phyloP scores from a whole-genome alignment of 2,888 invertebrate species.

The Quadroppia sp. region DNA sequence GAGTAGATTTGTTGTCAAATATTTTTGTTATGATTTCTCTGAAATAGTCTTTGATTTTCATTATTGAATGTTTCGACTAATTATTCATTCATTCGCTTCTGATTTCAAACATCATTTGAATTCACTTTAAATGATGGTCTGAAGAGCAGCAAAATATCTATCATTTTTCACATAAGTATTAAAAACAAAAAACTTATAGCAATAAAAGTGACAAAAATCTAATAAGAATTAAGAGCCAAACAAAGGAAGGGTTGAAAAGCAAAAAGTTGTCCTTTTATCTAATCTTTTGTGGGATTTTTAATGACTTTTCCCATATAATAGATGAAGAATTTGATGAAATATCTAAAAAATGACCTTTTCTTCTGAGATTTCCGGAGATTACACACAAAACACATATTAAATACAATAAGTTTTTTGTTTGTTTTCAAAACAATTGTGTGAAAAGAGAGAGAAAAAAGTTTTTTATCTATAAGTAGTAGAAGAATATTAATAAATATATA shows the following conservation, averaged over 20 bases:
- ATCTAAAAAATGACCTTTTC: constrained; percentile 14
- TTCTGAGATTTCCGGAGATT: constrained; percentile 4
- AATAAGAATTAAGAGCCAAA: neutral
- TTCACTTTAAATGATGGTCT: neutral
- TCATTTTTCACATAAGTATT: neutral
- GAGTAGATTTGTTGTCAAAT: too few species aligned
- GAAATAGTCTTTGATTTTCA: too few species aligned
- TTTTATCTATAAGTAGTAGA: constrained; percentile 26
- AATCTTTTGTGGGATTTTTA: neutral
- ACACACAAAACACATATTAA: constrained; percentile 9
- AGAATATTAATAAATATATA: constrained; percentile 31
- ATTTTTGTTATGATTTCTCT: too few species aligned
- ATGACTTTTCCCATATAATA: neutral
- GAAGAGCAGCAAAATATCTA: constrained; percentile 19
- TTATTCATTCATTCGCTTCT: too few species aligned
- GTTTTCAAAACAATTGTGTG: neutral
- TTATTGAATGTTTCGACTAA: too few species aligned
- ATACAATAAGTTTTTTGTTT: neutral
- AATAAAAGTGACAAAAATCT: neutral
- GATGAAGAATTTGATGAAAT: neutral
- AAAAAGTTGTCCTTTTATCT: neutral
- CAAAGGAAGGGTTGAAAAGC: neutral
- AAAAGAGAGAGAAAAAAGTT: neutral
- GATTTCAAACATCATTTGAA: neutral
- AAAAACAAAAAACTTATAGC: neutral